These are phyloP conservation scores for Parnassius smintheus DNA, from an alignment of 2,888 invertebrate genomes.

Conservation along the genomic window DNA sequence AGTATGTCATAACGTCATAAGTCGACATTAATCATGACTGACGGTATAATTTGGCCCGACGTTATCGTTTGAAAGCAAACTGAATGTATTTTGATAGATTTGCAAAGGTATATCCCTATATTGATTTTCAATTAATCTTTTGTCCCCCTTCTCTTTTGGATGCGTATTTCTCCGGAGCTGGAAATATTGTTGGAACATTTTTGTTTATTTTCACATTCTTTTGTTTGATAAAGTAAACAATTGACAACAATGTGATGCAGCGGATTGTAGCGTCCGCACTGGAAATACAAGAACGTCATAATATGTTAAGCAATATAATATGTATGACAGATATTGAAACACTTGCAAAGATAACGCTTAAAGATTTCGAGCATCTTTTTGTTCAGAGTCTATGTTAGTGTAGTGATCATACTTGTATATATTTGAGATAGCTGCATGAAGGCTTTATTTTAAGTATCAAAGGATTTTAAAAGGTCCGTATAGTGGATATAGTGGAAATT, in stretches of 20 bases:
- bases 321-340: constrained; percentile 50
- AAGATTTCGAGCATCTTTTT: constrained; percentile 6
- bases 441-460: too few relatives aligned
- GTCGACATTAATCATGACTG: constrained; percentile 71
- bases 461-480: background rate
- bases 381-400: background rate
- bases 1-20: constrained; percentile 62
- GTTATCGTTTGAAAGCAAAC: constrained; percentile 70
- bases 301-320: constrained; percentile 52
- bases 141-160: constrained; percentile 66
- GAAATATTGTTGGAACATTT: constrained; percentile 46
- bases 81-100: constrained; percentile 72
- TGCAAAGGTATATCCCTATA: constrained; percentile 66
- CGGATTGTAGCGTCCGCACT: constrained; percentile 40
- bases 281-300: constrained; percentile 39
- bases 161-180: constrained; percentile 59
- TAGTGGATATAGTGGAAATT: background rate
- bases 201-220: constrained; percentile 41
- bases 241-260: constrained; percentile 27
- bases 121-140: constrained; percentile 78
- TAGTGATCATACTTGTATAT: too few relatives aligned
- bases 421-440: too few relatives aligned
- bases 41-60: constrained; percentile 63
- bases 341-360: constrained; percentile 8
- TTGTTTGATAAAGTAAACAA: constrained; percentile 47